Percentiles rank a stretch among this genome's conserved stretches.
Evolutionary conservation across 2,888 invertebrate genomes (phyloP).

Genomic region (Ectemnius cavifrons): DNA sequence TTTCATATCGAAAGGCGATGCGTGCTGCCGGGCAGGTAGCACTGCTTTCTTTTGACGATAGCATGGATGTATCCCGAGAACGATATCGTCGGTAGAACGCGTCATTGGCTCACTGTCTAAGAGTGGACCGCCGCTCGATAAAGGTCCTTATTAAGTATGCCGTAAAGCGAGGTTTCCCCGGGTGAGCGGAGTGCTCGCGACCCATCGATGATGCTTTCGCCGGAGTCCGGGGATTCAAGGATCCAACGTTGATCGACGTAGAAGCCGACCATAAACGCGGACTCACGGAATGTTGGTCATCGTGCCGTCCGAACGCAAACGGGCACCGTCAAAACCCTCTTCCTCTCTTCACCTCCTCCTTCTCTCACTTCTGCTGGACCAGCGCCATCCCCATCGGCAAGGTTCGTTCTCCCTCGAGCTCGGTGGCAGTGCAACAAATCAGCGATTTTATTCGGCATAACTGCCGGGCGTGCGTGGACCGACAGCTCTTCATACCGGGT

Average conservation of each 20-base stretch:
- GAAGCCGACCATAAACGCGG: constrained; percentile 52
- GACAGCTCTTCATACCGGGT: constrained; percentile 74
- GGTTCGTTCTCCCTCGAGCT: constrained; percentile 25
- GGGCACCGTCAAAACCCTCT: constrained; percentile 13
- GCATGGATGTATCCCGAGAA: constrained; percentile 47
- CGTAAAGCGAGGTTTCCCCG: constrained; percentile 42
- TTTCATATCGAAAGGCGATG: no score
- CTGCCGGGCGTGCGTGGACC: constrained; percentile 60
- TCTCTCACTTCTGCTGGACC: no score
- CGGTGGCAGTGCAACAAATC: constrained; percentile 70
- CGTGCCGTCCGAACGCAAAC: constrained; percentile 49
- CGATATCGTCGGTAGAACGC: constrained; percentile 51
- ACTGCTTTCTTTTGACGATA: constrained; percentile 15
- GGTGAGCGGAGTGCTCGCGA: constrained; percentile 42
- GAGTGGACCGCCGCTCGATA: constrained; percentile 53
- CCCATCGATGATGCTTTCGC: constrained; percentile 37
- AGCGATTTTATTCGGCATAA: constrained; percentile 73
- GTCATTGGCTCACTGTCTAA: constrained; percentile 59
- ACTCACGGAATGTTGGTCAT: constrained; percentile 58
- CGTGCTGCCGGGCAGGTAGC: constrained; percentile 10
- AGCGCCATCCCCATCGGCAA: no score
- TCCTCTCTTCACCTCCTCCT: no score
- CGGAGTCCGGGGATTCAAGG: constrained; percentile 14
- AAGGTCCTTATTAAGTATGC: constrained; percentile 58
- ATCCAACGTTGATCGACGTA: constrained; percentile 60